Evolutionary conservation across 2,113 vertebrate species (phyloP).

Genomic region (Notothenia rossii): DNA sequence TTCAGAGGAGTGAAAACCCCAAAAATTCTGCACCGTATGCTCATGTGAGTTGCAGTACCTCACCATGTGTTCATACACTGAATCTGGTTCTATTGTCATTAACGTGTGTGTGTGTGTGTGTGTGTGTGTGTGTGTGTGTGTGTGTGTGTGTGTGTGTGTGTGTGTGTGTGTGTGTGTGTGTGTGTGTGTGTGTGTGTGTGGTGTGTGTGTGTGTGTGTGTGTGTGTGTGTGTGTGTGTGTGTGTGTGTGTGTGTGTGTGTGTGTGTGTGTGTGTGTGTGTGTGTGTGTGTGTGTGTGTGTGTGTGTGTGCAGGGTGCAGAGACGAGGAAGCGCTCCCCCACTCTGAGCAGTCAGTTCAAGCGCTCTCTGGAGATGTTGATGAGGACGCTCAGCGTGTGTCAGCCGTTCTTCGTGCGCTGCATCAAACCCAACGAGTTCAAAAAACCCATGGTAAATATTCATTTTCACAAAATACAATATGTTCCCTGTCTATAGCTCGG

Average conservation of each 20-base stretch:
- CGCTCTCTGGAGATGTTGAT: slow-evolving; percentile 97
- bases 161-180: slow-evolving; percentile 34
- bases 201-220: slow-evolving; percentile 27
- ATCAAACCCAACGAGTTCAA: slow-evolving; percentile 98
- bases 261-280: slow-evolving; percentile 7
- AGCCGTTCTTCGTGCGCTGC: slow-evolving; percentile 98
- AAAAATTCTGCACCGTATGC: no score
- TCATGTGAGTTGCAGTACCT: background rate
- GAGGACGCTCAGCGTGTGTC: slow-evolving; percentile 94
- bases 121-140: background rate
- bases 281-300: background rate
- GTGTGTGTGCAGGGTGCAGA: slow-evolving; percentile 88
- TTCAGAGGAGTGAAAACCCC: no score
- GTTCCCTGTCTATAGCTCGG: no score
- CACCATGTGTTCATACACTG: background rate
- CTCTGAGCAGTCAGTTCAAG: slow-evolving; percentile 99
- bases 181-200: background rate
- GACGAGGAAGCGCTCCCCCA: slow-evolving; percentile 98
- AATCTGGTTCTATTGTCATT: no score
- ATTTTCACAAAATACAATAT: no score
- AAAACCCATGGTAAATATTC: slow-evolving; percentile 89
- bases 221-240: background rate
- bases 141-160: slow-evolving; percentile 19
- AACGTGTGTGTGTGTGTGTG: background rate
- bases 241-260: slow-evolving; percentile 6